Base-by-base conservation (phyloP, 2,113 vertebrate species). In the Lepisosteus osseus region DNA sequence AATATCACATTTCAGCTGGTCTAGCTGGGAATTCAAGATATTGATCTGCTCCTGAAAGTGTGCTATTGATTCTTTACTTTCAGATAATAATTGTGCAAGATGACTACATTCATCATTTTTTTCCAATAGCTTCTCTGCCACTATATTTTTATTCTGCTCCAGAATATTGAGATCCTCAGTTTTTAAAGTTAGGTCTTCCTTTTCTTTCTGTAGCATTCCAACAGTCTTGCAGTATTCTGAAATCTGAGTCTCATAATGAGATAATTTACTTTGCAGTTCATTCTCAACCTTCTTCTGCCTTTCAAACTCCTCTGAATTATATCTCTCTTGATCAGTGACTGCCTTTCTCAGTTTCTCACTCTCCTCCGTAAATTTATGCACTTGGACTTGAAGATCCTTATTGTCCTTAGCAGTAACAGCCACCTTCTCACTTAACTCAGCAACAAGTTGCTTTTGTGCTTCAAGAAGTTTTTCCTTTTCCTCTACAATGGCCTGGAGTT, bases 71-170 rank as follows among this genome's bases (percentile, higher is more conserved):
- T 91, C 85, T 54, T 88, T 88, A 65, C 77, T 90, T 67, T 91
- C 85, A 3, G 1, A 72, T 14, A 95, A 78, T 7, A 79, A 82
- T 70, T 79, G 74, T 11, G 79, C 80, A 63, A 95, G 79, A 61
- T 75, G 0, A 55, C 67, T 65, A 68, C 86, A 94, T 59, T 94
- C 87, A 3, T 77, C 88, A 43, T 86, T 89, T 72, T 93, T 95
- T 67, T 91, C 85, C 1, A 80, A 75, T 67, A 95, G 82, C 74
- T 76, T 85, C 64, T 88, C 83, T 29, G 88, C 77, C 61, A 86
- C 56, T 0, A 85, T 86, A 45, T 72, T 75, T 66, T 91, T 82
- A 29, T 84, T 90, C 70, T 94, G 85, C 72, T 84, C 40, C 0
- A 91, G 75, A 62, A 83, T 62, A 40, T 80, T 89, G 40, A 93